A percentile compares a stretch with the other conserved stretches of the same genome.
These are phyloP conservation scores for Hydrochoerus hydrochaeris DNA, from an alignment of 2,113 vertebrate species.

Conservation along the genomic window DNA sequence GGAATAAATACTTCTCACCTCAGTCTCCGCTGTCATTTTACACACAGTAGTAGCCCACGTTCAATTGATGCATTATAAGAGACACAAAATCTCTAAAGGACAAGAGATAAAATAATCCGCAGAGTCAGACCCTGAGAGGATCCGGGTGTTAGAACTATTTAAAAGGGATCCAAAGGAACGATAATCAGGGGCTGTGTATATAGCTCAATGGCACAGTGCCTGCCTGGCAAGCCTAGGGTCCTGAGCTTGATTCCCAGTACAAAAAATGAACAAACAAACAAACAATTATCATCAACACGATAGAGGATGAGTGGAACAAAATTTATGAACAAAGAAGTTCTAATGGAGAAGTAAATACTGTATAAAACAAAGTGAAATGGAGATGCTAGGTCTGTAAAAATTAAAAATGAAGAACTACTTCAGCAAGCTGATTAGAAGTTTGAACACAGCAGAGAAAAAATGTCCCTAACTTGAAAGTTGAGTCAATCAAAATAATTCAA, in stretches of 20 bases:
- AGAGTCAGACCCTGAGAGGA: background rate
- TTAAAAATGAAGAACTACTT: background rate
- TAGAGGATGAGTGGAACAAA: background rate
- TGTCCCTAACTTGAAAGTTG: background rate
- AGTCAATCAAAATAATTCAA: background rate
- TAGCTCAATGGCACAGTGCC: too few species aligned
- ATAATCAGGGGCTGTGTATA: too few species aligned
- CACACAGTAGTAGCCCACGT: background rate
- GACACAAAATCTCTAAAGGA: background rate
- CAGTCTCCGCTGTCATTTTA: background rate
- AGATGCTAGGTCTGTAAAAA: background rate
- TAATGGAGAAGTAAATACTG: background rate
- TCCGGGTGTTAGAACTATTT: background rate
- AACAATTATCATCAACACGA: background rate
- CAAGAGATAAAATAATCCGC: background rate
- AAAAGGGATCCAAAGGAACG: background rate
- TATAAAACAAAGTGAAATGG: background rate
- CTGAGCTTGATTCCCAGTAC: too few species aligned
- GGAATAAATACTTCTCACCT: background rate
- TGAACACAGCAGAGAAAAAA: background rate
- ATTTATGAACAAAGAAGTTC: fast-evolving
- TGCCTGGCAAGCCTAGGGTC: too few species aligned
- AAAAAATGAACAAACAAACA: too few species aligned
- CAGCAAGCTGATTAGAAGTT: background rate
- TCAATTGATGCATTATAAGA: background rate